Percentiles rank a stretch among this genome's conserved stretches.
phyloP scores from a whole-genome alignment of 2,113 vertebrate species.

The Silurus asotus region DNA sequence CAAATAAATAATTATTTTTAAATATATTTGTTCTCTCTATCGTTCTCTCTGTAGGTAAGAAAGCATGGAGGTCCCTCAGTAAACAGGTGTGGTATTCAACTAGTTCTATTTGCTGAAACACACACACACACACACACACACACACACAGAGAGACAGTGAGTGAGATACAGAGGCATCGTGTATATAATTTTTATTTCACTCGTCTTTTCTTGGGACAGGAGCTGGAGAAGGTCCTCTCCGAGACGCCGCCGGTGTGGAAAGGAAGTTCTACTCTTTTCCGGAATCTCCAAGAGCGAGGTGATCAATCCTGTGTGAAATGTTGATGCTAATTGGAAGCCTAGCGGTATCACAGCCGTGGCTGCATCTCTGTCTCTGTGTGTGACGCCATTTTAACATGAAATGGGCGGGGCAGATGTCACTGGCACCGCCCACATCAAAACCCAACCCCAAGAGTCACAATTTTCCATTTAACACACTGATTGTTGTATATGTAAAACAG shows the following conservation, averaged over 20 bases:
- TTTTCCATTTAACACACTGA: neutral
- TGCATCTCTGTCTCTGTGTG: neutral
- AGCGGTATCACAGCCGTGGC: no score
- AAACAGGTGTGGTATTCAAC: slow-evolving; percentile 83
- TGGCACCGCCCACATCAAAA: neutral
- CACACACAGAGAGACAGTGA: neutral
- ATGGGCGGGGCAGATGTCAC: neutral
- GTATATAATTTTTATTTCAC: neutral
- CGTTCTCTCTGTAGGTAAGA: slow-evolving; percentile 75
- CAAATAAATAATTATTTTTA: neutral
- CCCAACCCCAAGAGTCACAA: neutral
- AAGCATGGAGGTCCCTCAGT: slow-evolving; percentile 87
- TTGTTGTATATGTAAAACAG: neutral
- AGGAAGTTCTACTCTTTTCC: slow-evolving; percentile 94
- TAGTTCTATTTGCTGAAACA: neutral
- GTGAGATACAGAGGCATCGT: neutral
- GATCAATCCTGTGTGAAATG: neutral
- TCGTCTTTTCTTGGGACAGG: slow-evolving; percentile 68
- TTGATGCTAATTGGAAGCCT: neutral
- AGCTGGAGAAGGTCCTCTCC: slow-evolving; percentile 88
- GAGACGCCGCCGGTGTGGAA: slow-evolving; percentile 97
- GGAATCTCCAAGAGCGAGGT: slow-evolving; percentile 92
- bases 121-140: neutral
- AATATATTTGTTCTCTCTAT: slow-evolving; percentile 41
- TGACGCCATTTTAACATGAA: neutral